phyloP scores from a whole-genome alignment of 1,140 invertebrate species.

The Tribolium madens region DNA sequence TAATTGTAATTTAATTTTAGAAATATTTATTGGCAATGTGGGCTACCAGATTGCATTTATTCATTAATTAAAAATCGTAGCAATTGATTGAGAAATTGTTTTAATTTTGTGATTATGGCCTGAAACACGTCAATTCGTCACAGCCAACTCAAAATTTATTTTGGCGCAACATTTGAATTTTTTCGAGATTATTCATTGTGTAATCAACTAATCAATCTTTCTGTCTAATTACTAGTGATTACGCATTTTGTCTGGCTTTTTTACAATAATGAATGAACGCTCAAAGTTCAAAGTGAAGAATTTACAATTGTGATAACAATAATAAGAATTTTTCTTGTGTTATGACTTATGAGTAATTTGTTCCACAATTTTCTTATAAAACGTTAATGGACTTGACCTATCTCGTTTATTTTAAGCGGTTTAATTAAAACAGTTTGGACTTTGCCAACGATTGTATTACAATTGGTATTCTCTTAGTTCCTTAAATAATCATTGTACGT shows the following conservation, averaged over 20 bases:
- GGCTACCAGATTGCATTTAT: too few relatives aligned
- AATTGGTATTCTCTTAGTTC: not conserved
- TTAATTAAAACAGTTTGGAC: not conserved
- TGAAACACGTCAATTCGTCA: too few relatives aligned
- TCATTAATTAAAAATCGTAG: too few relatives aligned
- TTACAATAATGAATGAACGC: not conserved
- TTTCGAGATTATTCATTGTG: not conserved
- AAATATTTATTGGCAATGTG: too few relatives aligned
- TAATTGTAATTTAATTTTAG: too few relatives aligned
- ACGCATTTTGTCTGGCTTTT: not conserved
- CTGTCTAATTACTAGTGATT: not conserved
- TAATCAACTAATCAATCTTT: too few relatives aligned
- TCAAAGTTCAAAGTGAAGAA: constrained; percentile 34
- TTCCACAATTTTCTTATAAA: not conserved
- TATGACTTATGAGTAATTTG: not conserved
- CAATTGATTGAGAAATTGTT: too few relatives aligned
- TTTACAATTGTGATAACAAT: constrained; percentile 8
- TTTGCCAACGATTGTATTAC: not conserved
- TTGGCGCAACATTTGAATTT: too few relatives aligned
- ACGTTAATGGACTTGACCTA: not conserved
- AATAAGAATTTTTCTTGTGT: not conserved
- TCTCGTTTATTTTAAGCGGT: not conserved
- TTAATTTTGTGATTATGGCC: too few relatives aligned
- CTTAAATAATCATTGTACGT: not conserved
- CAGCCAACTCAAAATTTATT: too few relatives aligned